phyloP scores from a whole-genome alignment of 2,888 invertebrate species.

The Nyleta sp. region DNA sequence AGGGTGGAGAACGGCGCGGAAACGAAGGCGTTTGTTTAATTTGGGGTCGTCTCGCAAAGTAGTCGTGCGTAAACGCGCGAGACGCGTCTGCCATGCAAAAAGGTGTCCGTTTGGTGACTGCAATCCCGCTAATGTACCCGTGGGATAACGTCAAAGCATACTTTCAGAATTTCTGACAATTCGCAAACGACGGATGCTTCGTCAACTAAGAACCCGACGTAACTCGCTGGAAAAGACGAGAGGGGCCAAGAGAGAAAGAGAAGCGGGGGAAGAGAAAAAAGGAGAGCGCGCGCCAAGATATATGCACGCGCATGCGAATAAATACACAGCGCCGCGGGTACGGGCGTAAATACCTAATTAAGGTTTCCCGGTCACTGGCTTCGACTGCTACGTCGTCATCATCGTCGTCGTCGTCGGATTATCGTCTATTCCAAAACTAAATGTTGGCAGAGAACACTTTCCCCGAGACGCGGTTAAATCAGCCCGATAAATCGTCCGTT shows the following conservation, averaged over 20 bases:
- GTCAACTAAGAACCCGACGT: too few species aligned
- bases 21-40: slow-evolving; percentile 38
- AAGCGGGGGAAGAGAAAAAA: neutral
- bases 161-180: slow-evolving; percentile 15
- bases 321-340: slow-evolving; percentile 36
- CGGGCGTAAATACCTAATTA: slow-evolving; percentile 65
- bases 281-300: slow-evolving; percentile 24
- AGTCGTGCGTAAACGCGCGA: too few species aligned
- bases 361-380: slow-evolving; percentile 68
- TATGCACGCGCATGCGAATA: slow-evolving; percentile 46
- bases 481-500: slow-evolving; percentile 73
- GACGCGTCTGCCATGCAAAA: slow-evolving; percentile 40
- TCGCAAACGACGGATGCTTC: neutral
- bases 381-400: slow-evolving; percentile 63
- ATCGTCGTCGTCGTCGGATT: slow-evolving; percentile 62
- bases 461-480: slow-evolving; percentile 71
- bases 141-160: slow-evolving; percentile 79
- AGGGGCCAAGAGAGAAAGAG: too few species aligned
- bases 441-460: slow-evolving; percentile 63
- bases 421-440: slow-evolving; percentile 66
- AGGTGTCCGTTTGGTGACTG: slow-evolving; percentile 59
- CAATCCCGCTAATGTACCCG: slow-evolving; percentile 82
- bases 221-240: too few species aligned
- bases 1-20: slow-evolving; percentile 66
- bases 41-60: slow-evolving; percentile 48